phyloP scores from a whole-genome alignment of 2,888 invertebrate species.

The Margaritifera margaritifera region DNA sequence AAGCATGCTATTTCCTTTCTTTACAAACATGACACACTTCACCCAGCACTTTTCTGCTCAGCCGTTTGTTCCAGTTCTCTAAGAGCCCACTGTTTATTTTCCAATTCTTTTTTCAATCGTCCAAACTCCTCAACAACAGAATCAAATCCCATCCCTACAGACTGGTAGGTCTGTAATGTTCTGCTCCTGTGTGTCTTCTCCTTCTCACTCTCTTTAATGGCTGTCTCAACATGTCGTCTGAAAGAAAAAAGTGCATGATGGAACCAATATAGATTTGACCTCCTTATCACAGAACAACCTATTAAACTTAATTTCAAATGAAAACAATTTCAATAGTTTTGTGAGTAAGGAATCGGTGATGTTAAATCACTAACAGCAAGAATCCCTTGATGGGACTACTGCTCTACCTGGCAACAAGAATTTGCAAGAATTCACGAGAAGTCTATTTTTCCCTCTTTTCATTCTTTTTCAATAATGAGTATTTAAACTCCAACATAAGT shows the following conservation, averaged over 20 bases:
- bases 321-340: background rate
- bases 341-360: background rate
- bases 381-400: too few species aligned
- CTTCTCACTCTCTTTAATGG: slow-evolving; percentile 45
- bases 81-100: slow-evolving; percentile 68
- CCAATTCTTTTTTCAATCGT: slow-evolving; percentile 58
- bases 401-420: too few species aligned
- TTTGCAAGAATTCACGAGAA: too few species aligned
- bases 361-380: too few species aligned
- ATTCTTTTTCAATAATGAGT: too few species aligned
- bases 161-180: slow-evolving; percentile 59
- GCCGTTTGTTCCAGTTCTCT: slow-evolving; percentile 41
- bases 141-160: slow-evolving; percentile 65
- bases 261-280: background rate
- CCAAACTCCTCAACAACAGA: slow-evolving; percentile 61
- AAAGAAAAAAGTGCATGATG: slow-evolving; percentile 9
- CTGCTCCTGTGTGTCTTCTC: slow-evolving; percentile 52
- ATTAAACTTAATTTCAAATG: background rate
- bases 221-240: slow-evolving; percentile 55
- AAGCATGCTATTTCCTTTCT: too few species aligned
- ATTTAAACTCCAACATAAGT: too few species aligned
- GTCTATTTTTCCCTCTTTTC: too few species aligned
- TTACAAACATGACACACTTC: too few species aligned
- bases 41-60: too few species aligned
- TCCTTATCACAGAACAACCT: too few species aligned